Evolutionary conservation across 2,888 invertebrate genomes (phyloP), one percentile per base, ranked within the genome.

Genomic region (Colostygia pectinataria): DNA sequence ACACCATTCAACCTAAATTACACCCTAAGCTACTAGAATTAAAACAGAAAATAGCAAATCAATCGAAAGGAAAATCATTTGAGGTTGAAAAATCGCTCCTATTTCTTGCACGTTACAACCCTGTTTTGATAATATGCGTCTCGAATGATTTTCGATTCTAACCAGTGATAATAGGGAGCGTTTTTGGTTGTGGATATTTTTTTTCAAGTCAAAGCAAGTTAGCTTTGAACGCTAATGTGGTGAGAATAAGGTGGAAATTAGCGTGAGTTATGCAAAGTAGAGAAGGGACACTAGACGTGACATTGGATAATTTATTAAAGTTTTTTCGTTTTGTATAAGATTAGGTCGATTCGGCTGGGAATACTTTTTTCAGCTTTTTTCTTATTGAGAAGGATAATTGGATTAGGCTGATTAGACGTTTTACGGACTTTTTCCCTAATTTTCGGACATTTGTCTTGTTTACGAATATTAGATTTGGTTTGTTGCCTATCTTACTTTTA

Each of bases 281-380:
- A 37, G 53, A 48, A 24, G 44, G 33, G 51, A 51, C 41, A 44
- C 14, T 18, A 39, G 34, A 43, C 49, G 38, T 76, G 78, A 76
- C 77, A 77, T 69, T 66, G 71, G 74, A 74, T 80, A 80, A 80
- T 80, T 78, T 80, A 80, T 75, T 65, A 68, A 41, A 61, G 57
- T 74, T 70, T 64, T 68, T 64, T 55, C 52, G 59, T 62, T 67
- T 66, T 63, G 65, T 60, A 58, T 62, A 62, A 66, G 63, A 68
- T 67, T 68, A 55, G 58, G 61, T 58, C 57, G 57, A 65, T 69
- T 67, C 65, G 55, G 57, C 56, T 53, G 58, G 67, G 64, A 60
- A 64, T 59, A 58, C 57, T 56, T 57, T 59, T 61, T 61, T 53
- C 42, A 44, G 49, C 49, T 45, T 49, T 27, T 45, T 55, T 62